Conservation (phyloP, 2,888 invertebrate genomes). For the Gymnocheta viridis region DNA sequence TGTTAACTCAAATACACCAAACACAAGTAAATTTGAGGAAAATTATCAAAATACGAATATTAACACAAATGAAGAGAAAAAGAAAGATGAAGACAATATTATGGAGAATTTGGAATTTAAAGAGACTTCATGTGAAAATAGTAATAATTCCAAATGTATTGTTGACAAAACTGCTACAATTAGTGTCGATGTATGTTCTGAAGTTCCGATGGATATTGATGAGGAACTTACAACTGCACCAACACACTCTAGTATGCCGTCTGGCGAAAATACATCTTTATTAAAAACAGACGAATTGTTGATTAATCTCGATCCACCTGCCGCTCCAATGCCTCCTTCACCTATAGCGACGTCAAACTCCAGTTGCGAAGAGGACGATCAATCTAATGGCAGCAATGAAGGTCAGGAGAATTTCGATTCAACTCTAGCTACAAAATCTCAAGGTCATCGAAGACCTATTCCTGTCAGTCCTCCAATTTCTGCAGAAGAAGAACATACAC, state of each 20-base stretch:
- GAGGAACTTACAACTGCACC: slow-evolving; percentile 78
- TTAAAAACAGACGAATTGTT: slow-evolving; percentile 68
- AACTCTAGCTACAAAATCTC: slow-evolving; percentile 63
- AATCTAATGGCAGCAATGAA: slow-evolving; percentile 74
- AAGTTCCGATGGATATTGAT: slow-evolving; percentile 79
- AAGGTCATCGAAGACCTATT: slow-evolving; percentile 68
- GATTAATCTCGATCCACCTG: slow-evolving; percentile 77
- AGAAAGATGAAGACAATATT: not conserved
- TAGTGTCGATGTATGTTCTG: slow-evolving; percentile 73
- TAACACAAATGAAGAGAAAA: not conserved
- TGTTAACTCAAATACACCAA: not conserved
- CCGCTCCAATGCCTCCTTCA: slow-evolving; percentile 79
- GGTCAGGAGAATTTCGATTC: slow-evolving; percentile 72
- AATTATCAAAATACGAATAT: not conserved
- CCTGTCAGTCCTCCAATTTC: slow-evolving; percentile 73
- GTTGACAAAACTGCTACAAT: not conserved
- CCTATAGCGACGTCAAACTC: slow-evolving; percentile 71
- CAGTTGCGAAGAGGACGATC: slow-evolving; percentile 72
- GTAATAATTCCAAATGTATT: not conserved
- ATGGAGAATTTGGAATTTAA: not conserved
- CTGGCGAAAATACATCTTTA: slow-evolving; percentile 69
- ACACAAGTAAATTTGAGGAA: not conserved
- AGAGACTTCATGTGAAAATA: not conserved
- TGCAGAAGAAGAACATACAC: slow-evolving; percentile 77
- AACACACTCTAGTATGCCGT: slow-evolving; percentile 75